Evolutionary conservation across 2,113 vertebrate species (phyloP).

Genomic region (Sialia sialis): DNA sequence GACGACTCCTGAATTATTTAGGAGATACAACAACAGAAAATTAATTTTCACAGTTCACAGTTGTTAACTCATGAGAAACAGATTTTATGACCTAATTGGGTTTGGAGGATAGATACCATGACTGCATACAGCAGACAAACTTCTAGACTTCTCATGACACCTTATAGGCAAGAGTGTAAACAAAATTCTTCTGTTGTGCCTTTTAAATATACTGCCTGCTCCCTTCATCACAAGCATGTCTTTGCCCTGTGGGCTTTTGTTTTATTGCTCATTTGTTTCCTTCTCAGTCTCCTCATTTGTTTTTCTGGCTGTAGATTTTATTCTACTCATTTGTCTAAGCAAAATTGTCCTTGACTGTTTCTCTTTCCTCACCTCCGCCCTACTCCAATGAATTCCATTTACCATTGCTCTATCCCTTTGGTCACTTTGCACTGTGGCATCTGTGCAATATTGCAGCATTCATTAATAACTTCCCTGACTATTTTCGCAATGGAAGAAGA

Average conservation of each 20-base stretch:
- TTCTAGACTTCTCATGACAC: not conserved
- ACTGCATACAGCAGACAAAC: not conserved
- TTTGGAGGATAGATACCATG: not conserved
- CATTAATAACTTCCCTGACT: constrained; percentile 36
- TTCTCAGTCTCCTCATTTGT: constrained; percentile 53
- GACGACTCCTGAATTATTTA: not conserved
- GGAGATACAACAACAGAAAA: not conserved
- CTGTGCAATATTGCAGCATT: not conserved
- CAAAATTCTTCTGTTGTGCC: not conserved
- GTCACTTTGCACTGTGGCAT: constrained; percentile 40
- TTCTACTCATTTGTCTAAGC: constrained; percentile 60
- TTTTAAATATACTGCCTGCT: constrained; percentile 25
- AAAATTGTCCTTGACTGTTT: constrained; percentile 53
- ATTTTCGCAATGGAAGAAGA: not conserved
- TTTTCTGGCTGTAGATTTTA: constrained; percentile 57
- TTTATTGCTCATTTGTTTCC: constrained; percentile 59
- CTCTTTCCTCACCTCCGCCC: not conserved
- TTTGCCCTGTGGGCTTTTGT: constrained; percentile 15
- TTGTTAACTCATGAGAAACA: not conserved
- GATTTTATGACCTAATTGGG: not conserved
- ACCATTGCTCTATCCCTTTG: constrained; percentile 19
- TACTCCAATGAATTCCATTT: not conserved
- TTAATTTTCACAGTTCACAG: not conserved
- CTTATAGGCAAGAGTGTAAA: not conserved
- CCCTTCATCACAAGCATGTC: not conserved